These are phyloP conservation scores for Otolemur crassicaudatus DNA, from an alignment of 2,797 vertebrate genomes.

Conservation along the genomic window DNA sequence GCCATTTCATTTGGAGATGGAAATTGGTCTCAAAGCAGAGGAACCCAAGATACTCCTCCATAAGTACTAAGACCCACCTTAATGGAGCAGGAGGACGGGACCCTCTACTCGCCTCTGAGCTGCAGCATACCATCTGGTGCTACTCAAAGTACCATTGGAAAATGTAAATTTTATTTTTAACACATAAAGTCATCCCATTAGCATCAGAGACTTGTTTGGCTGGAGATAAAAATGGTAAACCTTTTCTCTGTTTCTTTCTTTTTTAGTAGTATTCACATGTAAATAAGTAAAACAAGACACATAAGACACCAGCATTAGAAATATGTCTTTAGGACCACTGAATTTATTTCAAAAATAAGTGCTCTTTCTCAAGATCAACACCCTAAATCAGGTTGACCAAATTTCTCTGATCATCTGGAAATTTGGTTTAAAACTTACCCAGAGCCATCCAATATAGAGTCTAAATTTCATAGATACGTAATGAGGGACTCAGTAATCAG, in stretches of 20 bases:
- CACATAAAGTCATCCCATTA: constrained; percentile 1
- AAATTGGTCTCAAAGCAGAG: constrained; percentile 32
- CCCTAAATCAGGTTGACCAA: constrained; percentile 39
- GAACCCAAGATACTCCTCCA: not conserved
- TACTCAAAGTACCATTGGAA: constrained; percentile 32
- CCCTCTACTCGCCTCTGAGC: not conserved
- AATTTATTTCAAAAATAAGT: constrained; percentile 80
- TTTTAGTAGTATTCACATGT: not conserved
- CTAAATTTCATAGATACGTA: not conserved
- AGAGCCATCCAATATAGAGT: not conserved
- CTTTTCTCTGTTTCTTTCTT: constrained; percentile 49
- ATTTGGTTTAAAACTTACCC: constrained; percentile 23
- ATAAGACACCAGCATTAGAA: constrained; percentile 66
- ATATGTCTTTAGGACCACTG: constrained; percentile 65
- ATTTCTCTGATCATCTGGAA: constrained; percentile 20
- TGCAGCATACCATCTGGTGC: not conserved
- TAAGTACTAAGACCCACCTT: not conserved
- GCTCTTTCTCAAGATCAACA: constrained; percentile 89
- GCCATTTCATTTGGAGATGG: not conserved
- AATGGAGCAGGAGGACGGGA: not conserved
- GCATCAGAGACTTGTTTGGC: constrained; percentile 48
- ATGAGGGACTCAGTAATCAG: not conserved
- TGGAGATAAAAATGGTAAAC: constrained; percentile 29
- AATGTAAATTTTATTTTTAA: constrained; percentile 67
- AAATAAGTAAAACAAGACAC: not conserved